These are phyloP conservation scores for Seira ritae DNA, from an alignment of 2,888 invertebrate species.

Conservation along the genomic window DNA sequence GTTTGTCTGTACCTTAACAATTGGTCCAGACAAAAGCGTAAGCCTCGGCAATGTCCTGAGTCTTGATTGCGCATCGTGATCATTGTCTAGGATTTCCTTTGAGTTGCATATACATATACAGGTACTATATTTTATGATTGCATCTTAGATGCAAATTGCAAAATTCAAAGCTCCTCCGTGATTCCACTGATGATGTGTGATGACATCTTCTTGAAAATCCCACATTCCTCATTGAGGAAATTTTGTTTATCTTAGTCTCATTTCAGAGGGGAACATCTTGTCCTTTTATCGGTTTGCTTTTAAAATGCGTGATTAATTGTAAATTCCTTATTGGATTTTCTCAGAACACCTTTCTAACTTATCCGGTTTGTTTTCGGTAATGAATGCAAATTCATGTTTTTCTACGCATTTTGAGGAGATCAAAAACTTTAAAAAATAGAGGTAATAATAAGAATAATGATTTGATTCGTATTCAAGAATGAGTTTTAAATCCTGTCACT, in stretches of 20 bases:
- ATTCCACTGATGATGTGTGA: constrained; percentile 43
- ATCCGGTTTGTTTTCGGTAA: constrained; percentile 34
- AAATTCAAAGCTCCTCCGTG: constrained; percentile 26
- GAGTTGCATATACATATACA: too few species aligned
- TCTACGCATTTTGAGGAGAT: too few species aligned
- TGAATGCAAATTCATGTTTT: not conserved
- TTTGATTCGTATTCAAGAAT: too few species aligned
- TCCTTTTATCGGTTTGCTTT: not conserved
- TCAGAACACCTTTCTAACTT: not conserved
- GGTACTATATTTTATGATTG: too few species aligned
- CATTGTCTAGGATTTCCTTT: too few species aligned
- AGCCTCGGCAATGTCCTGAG: too few species aligned
- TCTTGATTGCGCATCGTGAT: too few species aligned
- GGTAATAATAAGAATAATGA: too few species aligned
- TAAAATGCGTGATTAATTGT: not conserved
- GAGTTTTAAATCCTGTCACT: too few species aligned
- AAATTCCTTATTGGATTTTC: constrained; percentile 39
- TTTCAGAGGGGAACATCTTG: not conserved
- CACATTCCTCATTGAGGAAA: constrained; percentile 35
- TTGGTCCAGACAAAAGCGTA: constrained; percentile 22
- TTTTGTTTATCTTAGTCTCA: constrained; percentile 22
- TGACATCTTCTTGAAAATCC: constrained; percentile 44
- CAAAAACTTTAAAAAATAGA: too few species aligned
- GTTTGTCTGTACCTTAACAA: not conserved
- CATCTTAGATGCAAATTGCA: too few species aligned